Evolutionary conservation across 2,888 invertebrate species (phyloP).

Genomic region (Taphrorychus bicolor): DNA sequence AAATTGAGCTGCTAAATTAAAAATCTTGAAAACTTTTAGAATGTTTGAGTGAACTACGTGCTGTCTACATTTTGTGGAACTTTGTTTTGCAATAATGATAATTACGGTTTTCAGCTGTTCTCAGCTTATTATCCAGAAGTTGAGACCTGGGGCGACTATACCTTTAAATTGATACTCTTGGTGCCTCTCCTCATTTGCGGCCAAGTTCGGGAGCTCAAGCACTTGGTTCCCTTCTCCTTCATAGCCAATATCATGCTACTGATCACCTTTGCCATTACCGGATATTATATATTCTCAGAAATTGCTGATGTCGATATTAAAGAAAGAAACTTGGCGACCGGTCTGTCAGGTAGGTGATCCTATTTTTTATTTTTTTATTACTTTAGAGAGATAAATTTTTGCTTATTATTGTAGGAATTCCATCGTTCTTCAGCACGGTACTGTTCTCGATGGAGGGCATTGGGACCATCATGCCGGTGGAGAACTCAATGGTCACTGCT

Average conservation of each 20-base stretch:
- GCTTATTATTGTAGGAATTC: conserved; percentile 57
- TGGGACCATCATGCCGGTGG: conserved; percentile 92
- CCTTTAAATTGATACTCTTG: conserved; percentile 71
- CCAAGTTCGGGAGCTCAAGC: conserved; percentile 79
- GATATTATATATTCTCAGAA: conserved; percentile 80
- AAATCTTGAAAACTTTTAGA: too few relatives aligned
- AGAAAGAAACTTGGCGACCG: conserved; percentile 60
- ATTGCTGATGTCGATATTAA: conserved; percentile 53
- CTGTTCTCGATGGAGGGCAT: conserved; percentile 98
- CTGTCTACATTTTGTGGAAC: not conserved
- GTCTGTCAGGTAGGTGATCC: conserved; percentile 30
- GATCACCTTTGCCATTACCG: conserved; percentile 76
- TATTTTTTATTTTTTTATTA: not conserved
- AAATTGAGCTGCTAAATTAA: too few relatives aligned
- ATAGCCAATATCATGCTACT: conserved; percentile 85
- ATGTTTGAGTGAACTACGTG: not conserved
- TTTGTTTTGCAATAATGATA: not conserved
- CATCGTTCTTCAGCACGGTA: conserved; percentile 93
- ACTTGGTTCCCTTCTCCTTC: conserved; percentile 88
- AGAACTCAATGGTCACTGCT: conserved; percentile 86
- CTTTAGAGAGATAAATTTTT: too few relatives aligned
- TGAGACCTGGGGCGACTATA: conserved; percentile 59
- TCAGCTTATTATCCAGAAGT: conserved; percentile 66
- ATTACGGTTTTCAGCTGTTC: conserved; percentile 62
- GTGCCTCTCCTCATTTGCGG: conserved; percentile 75